Percentiles rank a stretch among this genome's conserved stretches.
Evolutionary conservation across 2,797 vertebrate genomes (phyloP).

Genomic region (Peromyscus aztecus): DNA sequence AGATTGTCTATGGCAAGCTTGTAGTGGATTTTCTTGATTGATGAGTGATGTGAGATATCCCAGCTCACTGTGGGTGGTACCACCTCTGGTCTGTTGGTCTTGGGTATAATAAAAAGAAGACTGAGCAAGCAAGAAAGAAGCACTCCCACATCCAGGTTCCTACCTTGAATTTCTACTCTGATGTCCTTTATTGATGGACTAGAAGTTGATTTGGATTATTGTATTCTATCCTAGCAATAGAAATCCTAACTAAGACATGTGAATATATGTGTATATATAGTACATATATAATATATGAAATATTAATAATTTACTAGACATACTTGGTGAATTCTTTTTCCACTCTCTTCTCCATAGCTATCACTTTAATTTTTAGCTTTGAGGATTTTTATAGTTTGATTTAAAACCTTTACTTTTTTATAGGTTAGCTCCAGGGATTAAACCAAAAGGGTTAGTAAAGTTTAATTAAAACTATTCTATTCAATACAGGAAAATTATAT

Average conservation of each 20-base stretch:
- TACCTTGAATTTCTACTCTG: neutral
- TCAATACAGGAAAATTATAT: slow-evolving; percentile 78
- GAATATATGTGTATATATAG: neutral
- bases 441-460: slow-evolving; percentile 83
- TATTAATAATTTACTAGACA: slow-evolving; percentile 74
- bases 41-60: neutral
- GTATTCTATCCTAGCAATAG: neutral
- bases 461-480: slow-evolving; percentile 87
- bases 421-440: slow-evolving; percentile 84
- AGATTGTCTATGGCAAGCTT: neutral
- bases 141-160: neutral
- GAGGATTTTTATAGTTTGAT: slow-evolving; percentile 85
- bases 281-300: slow-evolving; percentile 44
- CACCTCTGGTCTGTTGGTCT: neutral
- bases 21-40: neutral
- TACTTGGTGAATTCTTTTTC: slow-evolving; percentile 84
- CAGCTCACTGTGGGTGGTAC: neutral
- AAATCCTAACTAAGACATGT: neutral
- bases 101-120: neutral
- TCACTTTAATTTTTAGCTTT: slow-evolving; percentile 82
- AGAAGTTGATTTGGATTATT: neutral
- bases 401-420: slow-evolving; percentile 86
- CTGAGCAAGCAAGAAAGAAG: neutral
- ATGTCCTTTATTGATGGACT: neutral
- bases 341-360: slow-evolving; percentile 72